Evolutionary conservation across 2,888 invertebrate genomes (phyloP), one percentile per base, ranked within the genome.

Genomic region (Amorpha juglandis): DNA sequence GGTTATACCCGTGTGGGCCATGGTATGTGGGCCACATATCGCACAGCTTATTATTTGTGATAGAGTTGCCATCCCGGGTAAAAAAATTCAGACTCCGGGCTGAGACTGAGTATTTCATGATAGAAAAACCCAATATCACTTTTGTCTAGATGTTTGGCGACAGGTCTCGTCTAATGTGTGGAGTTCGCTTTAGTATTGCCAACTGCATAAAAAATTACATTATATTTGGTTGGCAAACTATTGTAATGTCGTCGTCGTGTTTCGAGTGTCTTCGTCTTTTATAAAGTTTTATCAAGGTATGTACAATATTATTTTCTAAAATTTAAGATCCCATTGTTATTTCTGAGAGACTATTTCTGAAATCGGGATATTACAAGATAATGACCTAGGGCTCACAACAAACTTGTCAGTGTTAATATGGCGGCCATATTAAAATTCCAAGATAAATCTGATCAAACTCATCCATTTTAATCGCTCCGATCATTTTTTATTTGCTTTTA

Each of bases 211-310:
- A 63, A 38, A 64, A 53, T n/a, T 35, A 66, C 48, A 50, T 55
- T 71, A 69, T 73, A 71, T 73, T 66, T 73, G 73, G 74, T 74
- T 70, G 73, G 55, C 63, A 64, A 67, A 67, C 62, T 67, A 76
- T 78, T 91, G 91, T 92, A 89, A 92, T 92, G 92, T 92, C 92
- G 91, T 89, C 90, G 86, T 88, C 89, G 89, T 89, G 85, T 88
- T 86, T 90, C 89, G 88, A 90, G 90, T 89, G 88, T 90, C 91
- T 87, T 86, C 90, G 88, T 90, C 90, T 92, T 92, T 92, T 91
- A 78, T 91, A 92, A 91, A 91, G 89, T 88, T 91, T 88, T 90
- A 90, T 88, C 89, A 88, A 92, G 92, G 92, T 92, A 89, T 82
- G 83, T 73, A 73, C 27, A 63, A 9, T 58, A 52, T 38, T 35